Evolutionary conservation across 2,113 vertebrate genomes (phyloP), one percentile per base, ranked within the genome.

Genomic region (Falcunculus frontatus): DNA sequence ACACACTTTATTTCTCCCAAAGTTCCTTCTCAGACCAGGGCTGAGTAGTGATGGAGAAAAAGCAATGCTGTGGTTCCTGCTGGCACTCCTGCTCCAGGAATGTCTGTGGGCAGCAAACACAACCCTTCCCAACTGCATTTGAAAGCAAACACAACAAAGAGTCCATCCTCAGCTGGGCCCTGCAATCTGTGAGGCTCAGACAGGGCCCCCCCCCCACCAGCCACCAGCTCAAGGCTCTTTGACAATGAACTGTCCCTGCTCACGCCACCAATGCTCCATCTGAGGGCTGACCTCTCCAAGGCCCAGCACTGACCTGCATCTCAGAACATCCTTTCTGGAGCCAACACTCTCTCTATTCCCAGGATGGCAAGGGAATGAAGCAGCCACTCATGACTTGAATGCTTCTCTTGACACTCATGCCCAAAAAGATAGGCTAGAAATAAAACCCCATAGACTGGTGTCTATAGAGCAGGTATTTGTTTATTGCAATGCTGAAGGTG

Each of bases 201-300:
- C 44, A 17, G 18, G 1, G 68, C 56, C 33, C 9, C 39, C n/a
- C 21, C 53, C 39, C 73, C 80, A 29, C 57, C 2, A 11, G 65
- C 16, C 4, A 32, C 9, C 14, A 41, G 41, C 10, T 0, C 1
- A 2, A 55, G 16, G 83, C 60, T 69, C 35, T 35, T 53, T 27
- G 6, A 3, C 74, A 81, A 59, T 0, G 8, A 41, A 1, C 23
- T 52, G 69, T 21, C 77, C 4, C 0, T 11, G 50, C 56, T 73
- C 87, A 57, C 2, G 0, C 22, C 76, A 67, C 29, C 26, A 3
- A 1, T 0, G 7, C 8, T 2, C 22, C 57, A 16, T 13, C 57
- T 1, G 0, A 55, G 49, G 16, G 41, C 26, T 37, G 11, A 10
- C 16, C 39, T 47, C 74, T 35, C 47, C 1, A 1, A 39, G 39